Evolutionary conservation across 2,888 invertebrate species (phyloP).

Genomic region (Drosophila seclusa): DNA sequence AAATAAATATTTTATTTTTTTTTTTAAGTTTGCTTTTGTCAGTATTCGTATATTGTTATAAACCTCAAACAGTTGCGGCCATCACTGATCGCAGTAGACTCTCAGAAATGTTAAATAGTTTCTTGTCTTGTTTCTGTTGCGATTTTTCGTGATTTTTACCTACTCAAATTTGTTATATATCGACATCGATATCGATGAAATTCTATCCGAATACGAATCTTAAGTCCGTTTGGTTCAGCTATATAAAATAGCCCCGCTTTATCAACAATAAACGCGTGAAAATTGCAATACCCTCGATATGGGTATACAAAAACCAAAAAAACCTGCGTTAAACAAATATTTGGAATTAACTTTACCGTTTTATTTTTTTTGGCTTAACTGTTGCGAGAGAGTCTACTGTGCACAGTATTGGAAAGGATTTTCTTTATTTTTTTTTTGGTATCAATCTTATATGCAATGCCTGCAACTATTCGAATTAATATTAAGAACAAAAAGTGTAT

Average conservation of each 20-base stretch:
- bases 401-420: conserved; percentile 2
- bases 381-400: conserved; percentile 1
- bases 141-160: neutral
- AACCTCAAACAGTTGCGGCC: conserved; percentile 8
- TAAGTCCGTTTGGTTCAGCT: neutral
- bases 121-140: neutral
- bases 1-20: conserved; percentile 18
- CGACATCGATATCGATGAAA: neutral
- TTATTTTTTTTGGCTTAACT: neutral
- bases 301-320: no score
- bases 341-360: neutral
- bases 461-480: conserved; percentile 8
- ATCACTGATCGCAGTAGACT: neutral
- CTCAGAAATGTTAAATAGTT: neutral
- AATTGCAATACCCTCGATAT: no score
- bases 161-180: neutral
- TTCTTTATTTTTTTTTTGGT: neutral
- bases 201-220: rapidly evolving
- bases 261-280: neutral
- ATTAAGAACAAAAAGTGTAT: conserved; percentile 20
- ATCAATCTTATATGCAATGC: conserved; percentile 48
- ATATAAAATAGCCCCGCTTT: neutral
- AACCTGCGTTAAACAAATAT: no score
- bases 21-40: conserved; percentile 24
- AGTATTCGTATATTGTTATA: conserved; percentile 31